These are phyloP conservation scores for Drosophila novamexicana DNA, from an alignment of 1,140 invertebrate species.

Conservation along the genomic window DNA sequence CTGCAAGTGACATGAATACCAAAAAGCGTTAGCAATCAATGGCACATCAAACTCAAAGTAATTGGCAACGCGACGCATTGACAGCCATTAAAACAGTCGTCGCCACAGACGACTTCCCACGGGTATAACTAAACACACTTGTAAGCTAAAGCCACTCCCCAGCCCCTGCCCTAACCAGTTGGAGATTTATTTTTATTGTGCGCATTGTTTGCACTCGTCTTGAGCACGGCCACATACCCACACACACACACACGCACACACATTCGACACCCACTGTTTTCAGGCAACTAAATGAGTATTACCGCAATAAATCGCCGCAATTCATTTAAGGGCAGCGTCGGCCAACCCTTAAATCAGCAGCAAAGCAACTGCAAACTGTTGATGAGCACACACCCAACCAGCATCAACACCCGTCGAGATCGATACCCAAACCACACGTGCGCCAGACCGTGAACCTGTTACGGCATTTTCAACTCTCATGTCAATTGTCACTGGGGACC, in stretches of 20 bases:
- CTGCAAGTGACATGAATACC: slow-evolving; percentile 78
- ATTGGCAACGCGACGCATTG: slow-evolving; percentile 66
- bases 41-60: slow-evolving; percentile 60
- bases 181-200: slow-evolving; percentile 81
- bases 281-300: slow-evolving; percentile 78
- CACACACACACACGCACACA: background rate
- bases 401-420: slow-evolving; percentile 24
- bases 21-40: slow-evolving; percentile 47
- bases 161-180: slow-evolving; percentile 11
- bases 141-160: slow-evolving; percentile 25
- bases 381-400: slow-evolving; percentile 53
- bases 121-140: slow-evolving; percentile 73
- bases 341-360: slow-evolving; percentile 78
- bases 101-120: slow-evolving; percentile 65
- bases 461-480: slow-evolving; percentile 66
- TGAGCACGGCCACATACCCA: slow-evolving; percentile 20
- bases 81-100: slow-evolving; percentile 38
- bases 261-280: slow-evolving; percentile 41
- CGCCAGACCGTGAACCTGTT: slow-evolving; percentile 78
- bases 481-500: slow-evolving; percentile 79
- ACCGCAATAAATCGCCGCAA: slow-evolving; percentile 83
- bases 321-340: slow-evolving; percentile 72
- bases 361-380: slow-evolving; percentile 73
- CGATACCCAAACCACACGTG: slow-evolving; percentile 43
- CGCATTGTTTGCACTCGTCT: slow-evolving; percentile 78